A percentile compares a stretch with the other conserved stretches of the same genome.
phyloP scores from a whole-genome alignment of 2,797 vertebrate genomes.

The Pseudochirops corinnae region DNA sequence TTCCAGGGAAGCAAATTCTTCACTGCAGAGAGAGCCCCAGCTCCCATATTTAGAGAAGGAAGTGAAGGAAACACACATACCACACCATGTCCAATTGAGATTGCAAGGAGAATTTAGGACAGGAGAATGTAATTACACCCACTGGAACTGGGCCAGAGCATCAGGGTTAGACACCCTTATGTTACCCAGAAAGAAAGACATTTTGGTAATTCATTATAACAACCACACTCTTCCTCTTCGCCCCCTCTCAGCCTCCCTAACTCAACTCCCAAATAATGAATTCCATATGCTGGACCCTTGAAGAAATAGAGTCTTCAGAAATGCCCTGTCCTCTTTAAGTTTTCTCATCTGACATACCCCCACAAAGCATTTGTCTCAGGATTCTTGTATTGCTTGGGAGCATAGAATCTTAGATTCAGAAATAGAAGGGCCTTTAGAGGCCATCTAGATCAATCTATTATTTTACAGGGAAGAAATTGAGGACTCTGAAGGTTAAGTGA shows the following conservation, averaged over 20 bases:
- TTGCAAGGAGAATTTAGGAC: conserved; percentile 8
- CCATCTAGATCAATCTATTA: background rate
- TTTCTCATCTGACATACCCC: background rate
- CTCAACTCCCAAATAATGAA: background rate
- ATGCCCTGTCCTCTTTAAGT: background rate
- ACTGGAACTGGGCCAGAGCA: background rate
- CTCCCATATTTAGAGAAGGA: background rate
- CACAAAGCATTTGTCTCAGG: background rate
- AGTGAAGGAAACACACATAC: background rate
- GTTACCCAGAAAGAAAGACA: background rate
- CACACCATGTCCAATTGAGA: background rate
- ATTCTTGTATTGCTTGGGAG: background rate
- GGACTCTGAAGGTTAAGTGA: background rate
- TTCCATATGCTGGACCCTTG: background rate
- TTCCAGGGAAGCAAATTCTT: background rate
- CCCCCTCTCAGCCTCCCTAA: background rate
- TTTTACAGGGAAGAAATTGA: conserved; percentile 43
- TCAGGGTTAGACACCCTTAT: background rate
- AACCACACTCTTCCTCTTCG: background rate
- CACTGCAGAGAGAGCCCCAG: background rate
- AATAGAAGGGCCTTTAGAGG: background rate
- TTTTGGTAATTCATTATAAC: background rate
- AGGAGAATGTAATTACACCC: background rate
- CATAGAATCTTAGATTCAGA: background rate
- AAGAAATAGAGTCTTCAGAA: background rate